phyloP scores from a whole-genome alignment of 64 coral and sea anemone genomes.

The Pocillopora damicornis region DNA sequence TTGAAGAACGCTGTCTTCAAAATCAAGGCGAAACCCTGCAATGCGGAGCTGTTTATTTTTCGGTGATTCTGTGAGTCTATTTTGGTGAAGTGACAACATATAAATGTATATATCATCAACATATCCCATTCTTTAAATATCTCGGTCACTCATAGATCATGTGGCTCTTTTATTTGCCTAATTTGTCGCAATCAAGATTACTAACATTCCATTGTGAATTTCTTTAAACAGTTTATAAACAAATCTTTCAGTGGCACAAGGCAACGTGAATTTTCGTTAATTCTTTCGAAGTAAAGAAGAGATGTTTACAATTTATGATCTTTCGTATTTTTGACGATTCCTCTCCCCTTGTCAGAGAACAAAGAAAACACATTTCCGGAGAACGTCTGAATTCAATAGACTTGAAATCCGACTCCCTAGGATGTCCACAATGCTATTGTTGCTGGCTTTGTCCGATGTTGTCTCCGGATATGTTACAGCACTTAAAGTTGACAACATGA shows the following conservation, averaged over 20 bases:
- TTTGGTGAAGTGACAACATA: no score
- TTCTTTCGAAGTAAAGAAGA: no score
- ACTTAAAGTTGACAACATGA: not conserved
- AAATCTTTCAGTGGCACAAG: not conserved
- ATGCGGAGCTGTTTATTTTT: no score
- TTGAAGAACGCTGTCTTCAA: no score
- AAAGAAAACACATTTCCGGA: not conserved
- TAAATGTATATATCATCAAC: not conserved
- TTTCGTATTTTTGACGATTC: no score
- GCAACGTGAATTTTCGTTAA: no score
- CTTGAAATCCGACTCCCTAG: not conserved
- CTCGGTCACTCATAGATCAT: not conserved
- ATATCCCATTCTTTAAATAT: constrained; percentile 9
- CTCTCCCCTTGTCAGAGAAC: not conserved
- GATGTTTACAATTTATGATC: no score
- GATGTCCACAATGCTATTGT: constrained; percentile 1
- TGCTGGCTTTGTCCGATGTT: not conserved
- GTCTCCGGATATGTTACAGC: not conserved
- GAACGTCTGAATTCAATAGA: not conserved
- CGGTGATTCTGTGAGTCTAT: no score
- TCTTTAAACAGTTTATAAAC: not conserved
- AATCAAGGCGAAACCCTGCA: no score
- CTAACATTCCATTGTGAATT: not conserved
- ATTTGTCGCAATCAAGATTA: not conserved
- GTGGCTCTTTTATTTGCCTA: not conserved